These are phyloP conservation scores for Maniola jurtina DNA, from an alignment of 1,140 invertebrate species.

Conservation along the genomic window DNA sequence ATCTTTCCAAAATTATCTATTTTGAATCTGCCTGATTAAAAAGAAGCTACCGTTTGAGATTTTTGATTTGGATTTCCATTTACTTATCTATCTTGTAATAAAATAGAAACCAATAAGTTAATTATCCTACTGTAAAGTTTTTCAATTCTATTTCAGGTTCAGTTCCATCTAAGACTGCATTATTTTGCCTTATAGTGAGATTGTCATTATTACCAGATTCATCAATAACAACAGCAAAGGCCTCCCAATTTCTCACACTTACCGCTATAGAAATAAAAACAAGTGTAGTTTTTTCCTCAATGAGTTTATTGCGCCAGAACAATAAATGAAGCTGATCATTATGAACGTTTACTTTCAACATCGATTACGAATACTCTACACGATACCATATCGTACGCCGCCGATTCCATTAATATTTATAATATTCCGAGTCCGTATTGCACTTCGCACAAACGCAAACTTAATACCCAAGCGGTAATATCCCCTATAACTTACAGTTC, in stretches of 20 bases:
- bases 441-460: slow-evolving; percentile 62
- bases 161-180: no score
- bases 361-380: slow-evolving; percentile 75
- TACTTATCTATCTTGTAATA: no score
- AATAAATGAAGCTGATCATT: slow-evolving; percentile 77
- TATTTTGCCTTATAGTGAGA: no score
- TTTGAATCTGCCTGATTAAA: no score
- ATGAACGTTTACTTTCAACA: slow-evolving; percentile 78
- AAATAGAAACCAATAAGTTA: no score
- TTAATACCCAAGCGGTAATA: slow-evolving; percentile 56
- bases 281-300: slow-evolving; percentile 68
- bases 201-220: background rate
- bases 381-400: slow-evolving; percentile 61
- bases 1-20: no score
- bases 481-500: slow-evolving; percentile 74
- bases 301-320: slow-evolving; percentile 77
- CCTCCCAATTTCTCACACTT: slow-evolving; percentile 46
- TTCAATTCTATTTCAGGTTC: no score
- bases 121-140: no score
- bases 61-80: no score
- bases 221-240: background rate
- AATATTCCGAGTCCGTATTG: slow-evolving; percentile 68
- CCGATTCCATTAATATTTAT: slow-evolving; percentile 63
- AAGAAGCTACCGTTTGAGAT: no score
- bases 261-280: slow-evolving; percentile 61